Conservation (phyloP, 1,140 invertebrate species). For the Bombus consobrinus region DNA sequence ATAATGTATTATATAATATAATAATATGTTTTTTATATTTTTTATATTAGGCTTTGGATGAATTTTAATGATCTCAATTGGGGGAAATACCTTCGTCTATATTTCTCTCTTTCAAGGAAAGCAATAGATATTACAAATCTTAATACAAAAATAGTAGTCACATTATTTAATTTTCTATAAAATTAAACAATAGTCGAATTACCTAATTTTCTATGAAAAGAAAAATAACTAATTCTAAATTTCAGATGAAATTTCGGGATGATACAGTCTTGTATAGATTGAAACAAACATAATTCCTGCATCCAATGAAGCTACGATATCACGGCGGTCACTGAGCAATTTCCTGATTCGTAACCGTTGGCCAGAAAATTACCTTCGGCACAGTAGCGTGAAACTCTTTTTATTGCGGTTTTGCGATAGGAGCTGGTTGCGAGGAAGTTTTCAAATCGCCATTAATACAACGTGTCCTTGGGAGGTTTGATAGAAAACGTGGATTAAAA, state of each 20-base stretch:
- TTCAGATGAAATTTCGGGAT: neutral
- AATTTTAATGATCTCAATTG: too few species aligned
- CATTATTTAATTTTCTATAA: neutral
- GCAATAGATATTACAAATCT: neutral
- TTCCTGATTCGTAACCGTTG: neutral
- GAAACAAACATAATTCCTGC: neutral
- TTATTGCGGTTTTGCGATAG: neutral
- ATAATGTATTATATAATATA: neutral
- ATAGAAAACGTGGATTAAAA: neutral
- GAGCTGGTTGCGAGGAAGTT: neutral
- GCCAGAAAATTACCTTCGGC: conserved; percentile 21
- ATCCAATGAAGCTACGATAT: neutral
- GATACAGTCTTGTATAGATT: neutral
- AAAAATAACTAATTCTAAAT: neutral
- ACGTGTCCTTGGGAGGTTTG: neutral
- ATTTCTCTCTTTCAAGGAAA: neutral
- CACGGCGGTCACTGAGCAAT: neutral
- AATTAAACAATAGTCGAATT: neutral
- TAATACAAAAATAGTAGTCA: neutral
- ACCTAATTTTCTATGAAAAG: neutral
- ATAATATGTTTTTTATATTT: too few species aligned
- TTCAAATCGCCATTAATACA: neutral
- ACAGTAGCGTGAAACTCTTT: neutral
- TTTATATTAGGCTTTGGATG: too few species aligned
- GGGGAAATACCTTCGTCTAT: neutral